phyloP scores from a whole-genome alignment of 2,797 vertebrate genomes.

The Macroramphosus scolopax region DNA sequence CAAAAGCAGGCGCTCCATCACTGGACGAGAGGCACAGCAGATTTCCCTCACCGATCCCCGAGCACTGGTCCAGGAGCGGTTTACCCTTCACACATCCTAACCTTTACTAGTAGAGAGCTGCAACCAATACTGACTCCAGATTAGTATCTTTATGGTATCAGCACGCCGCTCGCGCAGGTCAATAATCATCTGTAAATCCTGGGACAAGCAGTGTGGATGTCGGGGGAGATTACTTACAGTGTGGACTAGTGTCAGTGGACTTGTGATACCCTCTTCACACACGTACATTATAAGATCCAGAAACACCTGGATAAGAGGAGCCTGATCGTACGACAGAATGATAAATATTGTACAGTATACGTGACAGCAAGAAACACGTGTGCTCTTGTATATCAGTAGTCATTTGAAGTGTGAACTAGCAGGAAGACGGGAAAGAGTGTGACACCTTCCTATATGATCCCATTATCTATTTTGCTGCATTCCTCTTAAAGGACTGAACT shows the following conservation, averaged over 20 bases:
- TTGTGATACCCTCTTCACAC: background rate
- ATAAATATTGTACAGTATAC: background rate
- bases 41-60: conserved; percentile 45
- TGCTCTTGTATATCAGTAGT: background rate
- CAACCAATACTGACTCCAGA: conserved; percentile 50
- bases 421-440: background rate
- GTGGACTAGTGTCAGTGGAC: no score
- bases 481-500: conserved; percentile 28
- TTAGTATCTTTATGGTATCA: conserved; percentile 46
- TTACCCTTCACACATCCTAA: conserved; percentile 64
- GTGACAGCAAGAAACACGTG: background rate
- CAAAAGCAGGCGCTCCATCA: conserved; percentile 86
- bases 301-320: background rate
- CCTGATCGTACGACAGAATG: background rate
- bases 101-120: conserved; percentile 44
- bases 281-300: conserved; percentile 1
- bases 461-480: conserved; percentile 27
- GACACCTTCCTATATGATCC: conserved; percentile 7
- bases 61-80: conserved; percentile 62
- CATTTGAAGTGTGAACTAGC: conserved; percentile 4
- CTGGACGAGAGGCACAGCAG: conserved; percentile 56
- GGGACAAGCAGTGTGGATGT: conserved; percentile 10
- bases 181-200: conserved; percentile 42
- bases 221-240: conserved; percentile 6
- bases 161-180: conserved; percentile 21